Base-by-base conservation (phyloP, 1,140 invertebrate species). In the Linepithema humile region DNA sequence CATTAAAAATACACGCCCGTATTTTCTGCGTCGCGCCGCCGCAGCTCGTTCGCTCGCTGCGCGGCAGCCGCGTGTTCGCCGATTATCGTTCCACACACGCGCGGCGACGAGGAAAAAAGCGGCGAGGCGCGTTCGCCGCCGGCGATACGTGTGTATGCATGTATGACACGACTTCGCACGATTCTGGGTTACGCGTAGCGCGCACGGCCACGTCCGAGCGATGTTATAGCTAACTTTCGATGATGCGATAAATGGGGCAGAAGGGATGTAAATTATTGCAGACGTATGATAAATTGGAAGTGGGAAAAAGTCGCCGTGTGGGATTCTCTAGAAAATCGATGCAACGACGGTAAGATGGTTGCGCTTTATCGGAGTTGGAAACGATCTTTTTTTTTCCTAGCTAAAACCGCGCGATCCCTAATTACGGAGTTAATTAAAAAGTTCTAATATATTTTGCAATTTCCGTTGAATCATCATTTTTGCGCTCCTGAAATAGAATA, bases 31-130 rank as follows among this genome's bases (percentile, higher is more conserved):
- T 80, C 83, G 77, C 83, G 80, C 83, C 73, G 78, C 35, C 67
- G 38, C 53, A 62, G 74, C 59, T 75, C 45, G 86, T n/a, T 82
- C 48, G 32, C 32, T n/a, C 50, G 50, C 67, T 75, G n/a, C n/a
- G n/a, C 77, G 78, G 85, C 83, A 73, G 77, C 86, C 83, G 82
- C 45, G 77, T 60, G 74, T 83, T 85, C 83, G 83, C 65, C 91
- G 90, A 90, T 91, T 91, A 91, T 87, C 91, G 82, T 78, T 38
- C 38, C 84, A 62, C 59, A 85, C 59, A 84, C 60, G 48, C 48
- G 29, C 75, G 20, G 55, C 64, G 62, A 77, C 67, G 67, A 45
- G 65, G 50, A 82, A 78, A 57, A 78, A 78, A 78, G 67, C 69
- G n/a, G 32, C 50, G 59, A 40, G 75, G 20, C 53, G 40, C 29